Evolutionary conservation across 2,797 vertebrate genomes (phyloP).

Genomic region (Lepus townsendii): DNA sequence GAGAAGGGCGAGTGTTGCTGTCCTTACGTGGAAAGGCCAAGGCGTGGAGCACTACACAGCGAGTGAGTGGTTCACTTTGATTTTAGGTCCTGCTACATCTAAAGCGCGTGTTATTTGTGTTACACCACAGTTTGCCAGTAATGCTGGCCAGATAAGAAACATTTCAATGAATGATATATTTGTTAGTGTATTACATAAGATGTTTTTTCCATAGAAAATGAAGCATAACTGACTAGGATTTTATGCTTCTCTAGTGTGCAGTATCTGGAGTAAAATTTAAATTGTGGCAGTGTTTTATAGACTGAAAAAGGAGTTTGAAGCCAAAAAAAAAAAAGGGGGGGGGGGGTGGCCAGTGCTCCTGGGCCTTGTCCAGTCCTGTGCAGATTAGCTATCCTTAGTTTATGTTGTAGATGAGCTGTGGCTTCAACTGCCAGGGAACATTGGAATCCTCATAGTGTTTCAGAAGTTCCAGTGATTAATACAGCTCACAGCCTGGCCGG

Average conservation of each 20-base stretch:
- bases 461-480: not conserved
- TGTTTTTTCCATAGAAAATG: constrained; percentile 55
- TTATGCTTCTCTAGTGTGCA: constrained; percentile 8
- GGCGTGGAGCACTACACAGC: constrained; percentile 42
- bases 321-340: not conserved
- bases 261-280: constrained; percentile 50
- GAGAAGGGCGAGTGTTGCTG: constrained; percentile 44
- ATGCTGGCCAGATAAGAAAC: constrained; percentile 58
- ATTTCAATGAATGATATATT: constrained; percentile 46
- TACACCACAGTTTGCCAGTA: constrained; percentile 15
- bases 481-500: not conserved
- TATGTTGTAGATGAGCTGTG: constrained; percentile 33
- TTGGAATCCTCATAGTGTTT: constrained; percentile 22
- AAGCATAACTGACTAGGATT: constrained; percentile 43
- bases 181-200: constrained; percentile 41
- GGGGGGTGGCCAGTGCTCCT: not conserved
- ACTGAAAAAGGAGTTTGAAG: constrained; percentile 53
- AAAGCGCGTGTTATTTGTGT: constrained; percentile 40
- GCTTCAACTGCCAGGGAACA: not conserved
- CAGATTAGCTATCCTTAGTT: constrained; percentile 24
- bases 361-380: not conserved
- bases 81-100: constrained; percentile 37
- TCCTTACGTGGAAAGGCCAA: constrained; percentile 57
- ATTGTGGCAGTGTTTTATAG: constrained; percentile 33
- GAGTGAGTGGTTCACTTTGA: constrained; percentile 39